A percentile compares a stretch with the other conserved stretches of the same genome.
These are phyloP conservation scores for Hirtodrosophila duncani DNA, from an alignment of 2,888 invertebrate species.

Conservation along the genomic window DNA sequence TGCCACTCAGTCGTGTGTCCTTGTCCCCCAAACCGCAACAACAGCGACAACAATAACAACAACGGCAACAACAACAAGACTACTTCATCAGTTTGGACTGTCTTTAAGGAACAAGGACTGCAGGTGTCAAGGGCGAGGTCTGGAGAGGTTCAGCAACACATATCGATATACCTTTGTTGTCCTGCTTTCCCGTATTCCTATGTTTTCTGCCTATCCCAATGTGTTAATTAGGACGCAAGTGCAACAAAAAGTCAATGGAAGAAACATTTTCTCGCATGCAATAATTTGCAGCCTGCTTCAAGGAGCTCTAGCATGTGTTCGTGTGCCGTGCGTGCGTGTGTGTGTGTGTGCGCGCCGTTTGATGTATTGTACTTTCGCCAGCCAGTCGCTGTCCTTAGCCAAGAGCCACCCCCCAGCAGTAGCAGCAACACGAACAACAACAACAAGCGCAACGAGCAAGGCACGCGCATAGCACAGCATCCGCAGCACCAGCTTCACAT, in stretches of 20 bases:
- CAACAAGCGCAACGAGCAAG: constrained; percentile 46
- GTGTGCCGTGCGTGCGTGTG: constrained; percentile 18
- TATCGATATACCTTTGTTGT: too few relatives aligned
- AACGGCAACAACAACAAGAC: constrained; percentile 20
- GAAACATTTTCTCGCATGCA: constrained; percentile 50
- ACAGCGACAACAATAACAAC: constrained; percentile 26
- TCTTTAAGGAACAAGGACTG: constrained; percentile 20
- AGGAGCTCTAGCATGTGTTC: too few relatives aligned
- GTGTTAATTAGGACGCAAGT: constrained; percentile 54
- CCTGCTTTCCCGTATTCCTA: too few relatives aligned
- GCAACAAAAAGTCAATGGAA: constrained; percentile 24
- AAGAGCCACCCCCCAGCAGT: constrained; percentile 31
- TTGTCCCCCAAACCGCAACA: constrained; percentile 36
- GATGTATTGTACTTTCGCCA: constrained; percentile 62
- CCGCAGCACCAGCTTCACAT: constrained; percentile 29
- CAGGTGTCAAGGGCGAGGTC: constrained; percentile 25
- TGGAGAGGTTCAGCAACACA: background rate
- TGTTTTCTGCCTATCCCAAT: constrained; percentile 1
- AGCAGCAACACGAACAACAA: too few relatives aligned
- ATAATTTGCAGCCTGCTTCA: constrained; percentile 64
- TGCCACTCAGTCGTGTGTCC: constrained; percentile 64
- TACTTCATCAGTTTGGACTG: constrained; percentile 49
- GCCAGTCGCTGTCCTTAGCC: constrained; percentile 53
- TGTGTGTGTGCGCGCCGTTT: constrained; percentile 48
- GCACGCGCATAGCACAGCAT: constrained; percentile 69